phyloP scores from a whole-genome alignment of 1,140 invertebrate genomes.

The Tetramorium alpestre region DNA sequence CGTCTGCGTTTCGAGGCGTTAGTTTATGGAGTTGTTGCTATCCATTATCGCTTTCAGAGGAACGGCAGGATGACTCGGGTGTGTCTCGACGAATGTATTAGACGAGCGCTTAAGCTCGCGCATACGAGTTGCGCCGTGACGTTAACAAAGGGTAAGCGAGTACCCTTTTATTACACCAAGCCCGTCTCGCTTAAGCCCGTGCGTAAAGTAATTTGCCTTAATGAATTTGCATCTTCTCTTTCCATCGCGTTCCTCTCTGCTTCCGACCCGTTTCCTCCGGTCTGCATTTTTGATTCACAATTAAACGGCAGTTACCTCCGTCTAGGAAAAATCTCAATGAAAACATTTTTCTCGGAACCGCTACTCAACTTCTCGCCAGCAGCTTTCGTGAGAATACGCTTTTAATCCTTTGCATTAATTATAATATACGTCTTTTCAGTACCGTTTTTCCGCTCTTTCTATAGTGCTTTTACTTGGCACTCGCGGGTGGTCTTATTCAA shows the following conservation, averaged over 20 bases:
- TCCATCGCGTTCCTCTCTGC: slow-evolving; percentile 22
- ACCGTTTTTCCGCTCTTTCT: neutral
- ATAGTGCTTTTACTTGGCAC: neutral
- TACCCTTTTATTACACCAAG: slow-evolving; percentile 72
- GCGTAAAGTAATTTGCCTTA: slow-evolving; percentile 74
- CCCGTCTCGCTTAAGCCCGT: slow-evolving; percentile 68
- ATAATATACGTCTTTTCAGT: neutral
- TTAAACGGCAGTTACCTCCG: slow-evolving; percentile 42
- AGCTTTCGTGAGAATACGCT: slow-evolving; percentile 22
- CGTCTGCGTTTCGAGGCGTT: slow-evolving; percentile 51
- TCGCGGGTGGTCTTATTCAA: neutral
- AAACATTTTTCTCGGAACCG: slow-evolving; percentile 36
- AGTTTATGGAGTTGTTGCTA: slow-evolving; percentile 78
- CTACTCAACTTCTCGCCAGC: slow-evolving; percentile 25
- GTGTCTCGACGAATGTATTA: slow-evolving; percentile 74
- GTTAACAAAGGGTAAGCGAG: slow-evolving; percentile 78
- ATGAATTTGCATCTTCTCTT: slow-evolving; percentile 71
- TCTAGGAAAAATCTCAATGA: slow-evolving; percentile 46
- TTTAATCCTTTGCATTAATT: slow-evolving; percentile 39
- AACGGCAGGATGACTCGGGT: slow-evolving; percentile 58
- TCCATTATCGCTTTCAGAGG: slow-evolving; percentile 77
- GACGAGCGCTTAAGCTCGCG: slow-evolving; percentile 71
- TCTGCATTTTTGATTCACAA: slow-evolving; percentile 56
- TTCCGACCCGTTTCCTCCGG: slow-evolving; percentile 28
- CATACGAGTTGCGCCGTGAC: slow-evolving; percentile 71